Conservation (phyloP, 1,140 invertebrate genomes). For the Sitobion miscanthi region DNA sequence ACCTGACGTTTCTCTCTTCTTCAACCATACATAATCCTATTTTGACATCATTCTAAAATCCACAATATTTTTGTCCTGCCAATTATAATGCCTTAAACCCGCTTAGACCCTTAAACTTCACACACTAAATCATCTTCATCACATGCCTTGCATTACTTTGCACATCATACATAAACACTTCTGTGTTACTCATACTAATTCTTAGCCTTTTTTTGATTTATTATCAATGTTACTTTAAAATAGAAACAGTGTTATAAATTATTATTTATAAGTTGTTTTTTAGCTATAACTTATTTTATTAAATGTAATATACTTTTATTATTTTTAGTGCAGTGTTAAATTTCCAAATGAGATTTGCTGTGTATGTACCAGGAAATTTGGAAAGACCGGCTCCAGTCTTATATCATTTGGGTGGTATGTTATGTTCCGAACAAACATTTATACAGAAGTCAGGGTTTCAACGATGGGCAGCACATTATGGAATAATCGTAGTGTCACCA, state of each 20-base stretch:
- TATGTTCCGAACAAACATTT: constrained; percentile 96
- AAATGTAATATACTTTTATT: background rate
- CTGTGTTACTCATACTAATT: too few relatives aligned
- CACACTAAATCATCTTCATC: too few relatives aligned
- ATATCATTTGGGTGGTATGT: constrained; percentile 93
- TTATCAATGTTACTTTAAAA: too few relatives aligned
- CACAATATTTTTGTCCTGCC: too few relatives aligned
- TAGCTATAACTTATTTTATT: background rate
- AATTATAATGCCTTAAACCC: too few relatives aligned
- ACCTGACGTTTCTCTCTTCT: too few relatives aligned
- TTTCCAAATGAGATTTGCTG: constrained; percentile 92
- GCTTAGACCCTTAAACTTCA: too few relatives aligned
- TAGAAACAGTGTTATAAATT: background rate
- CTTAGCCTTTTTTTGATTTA: too few relatives aligned
- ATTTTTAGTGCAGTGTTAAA: constrained; percentile 73
- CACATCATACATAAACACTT: too few relatives aligned
- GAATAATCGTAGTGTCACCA: constrained; percentile 86
- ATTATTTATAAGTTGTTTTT: background rate
- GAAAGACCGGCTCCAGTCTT: constrained; percentile 79
- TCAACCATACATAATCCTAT: too few relatives aligned
- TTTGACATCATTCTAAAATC: too few relatives aligned
- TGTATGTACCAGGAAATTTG: constrained; percentile 81
- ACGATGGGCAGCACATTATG: constrained; percentile 80
- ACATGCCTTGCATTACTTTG: too few relatives aligned
- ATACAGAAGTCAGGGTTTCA: constrained; percentile 95